phyloP scores from a whole-genome alignment of 1,140 invertebrate genomes.

The Heliconius congener region DNA sequence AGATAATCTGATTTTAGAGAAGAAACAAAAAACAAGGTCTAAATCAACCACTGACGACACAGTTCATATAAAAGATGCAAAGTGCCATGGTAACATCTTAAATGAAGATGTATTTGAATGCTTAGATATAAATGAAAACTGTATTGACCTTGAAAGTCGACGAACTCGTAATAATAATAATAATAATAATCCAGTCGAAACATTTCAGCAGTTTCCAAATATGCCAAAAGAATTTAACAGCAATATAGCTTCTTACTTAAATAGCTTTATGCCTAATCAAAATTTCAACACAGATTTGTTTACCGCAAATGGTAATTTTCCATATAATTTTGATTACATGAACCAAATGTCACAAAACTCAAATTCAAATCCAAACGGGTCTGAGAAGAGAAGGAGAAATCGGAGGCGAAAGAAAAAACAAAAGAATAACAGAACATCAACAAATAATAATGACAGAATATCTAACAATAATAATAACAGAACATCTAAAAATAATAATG shows the following conservation, averaged over 20 bases:
- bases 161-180: constrained; percentile 32
- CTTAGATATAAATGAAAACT: constrained; percentile 43
- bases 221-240: constrained; percentile 26
- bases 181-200: background rate
- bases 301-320: constrained; percentile 38
- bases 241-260: constrained; percentile 30
- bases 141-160: constrained; percentile 37
- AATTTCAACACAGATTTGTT: constrained; percentile 30
- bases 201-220: constrained; percentile 13
- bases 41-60: background rate
- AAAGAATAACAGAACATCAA: constrained; percentile 31
- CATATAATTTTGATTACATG: constrained; percentile 46
- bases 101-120: constrained; percentile 17
- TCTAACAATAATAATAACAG: constrained; percentile 19
- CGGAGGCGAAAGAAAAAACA: constrained; percentile 38
- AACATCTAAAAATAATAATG: constrained; percentile 20
- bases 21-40: background rate
- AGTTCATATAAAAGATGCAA: background rate
- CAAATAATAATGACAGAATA: constrained; percentile 16
- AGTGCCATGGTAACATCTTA: background rate
- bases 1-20: background rate
- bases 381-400: constrained; percentile 29
- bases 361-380: constrained; percentile 14
- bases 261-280: constrained; percentile 30
- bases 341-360: constrained; percentile 45